Base-by-base conservation (phyloP, 2,888 invertebrate genomes). In the Brenthis ino region DNA sequence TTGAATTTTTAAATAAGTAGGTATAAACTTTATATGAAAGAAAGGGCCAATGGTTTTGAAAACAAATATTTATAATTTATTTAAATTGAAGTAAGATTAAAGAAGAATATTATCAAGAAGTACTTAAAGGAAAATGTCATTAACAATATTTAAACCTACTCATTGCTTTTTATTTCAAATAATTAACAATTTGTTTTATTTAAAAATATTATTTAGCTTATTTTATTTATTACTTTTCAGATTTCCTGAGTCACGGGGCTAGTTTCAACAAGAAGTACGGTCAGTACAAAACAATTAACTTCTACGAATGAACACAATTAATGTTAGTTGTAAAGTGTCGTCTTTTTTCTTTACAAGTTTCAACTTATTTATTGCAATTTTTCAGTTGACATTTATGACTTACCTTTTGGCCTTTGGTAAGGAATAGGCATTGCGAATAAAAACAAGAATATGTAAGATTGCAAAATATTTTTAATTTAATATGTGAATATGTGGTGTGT, bases 231-330 rank as follows among this genome's bases (percentile, higher is more conserved):
- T 75, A 71, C 85, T 83, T 88, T 87, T 64, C 92, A 93, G 92
- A 93, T 91, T 93, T 92, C 86, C 91, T 93, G 86, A 91, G 91
- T 77, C 91, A 93, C 92, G 92, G 92, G 84, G 91, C 92, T 78
- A 89, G 90, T 82, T 93, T 92, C 87, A 92, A 93, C 86, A 93
- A 93, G 81, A 93, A 92, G 87, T 93, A 92, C 92, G 91, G 92
- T 93, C 73, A 87, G 92, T 91, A 83, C 60, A 43, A 20, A 20
- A 58, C 68, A 16, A 24, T 14, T 58, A 43, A 58, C 53, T 61
- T 51, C 33, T 54, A 13, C n/a, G 24, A 56, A 14, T 43, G 47
- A 64, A 28, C 0, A 28, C 28, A 4, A 28, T 28, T 28, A 28
- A 5, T 54, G 53, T 43, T 33, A 63, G 37, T 48, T 63, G 8